phyloP scores from a whole-genome alignment of 2,888 invertebrate genomes.

The Ochlodes sylvanus region DNA sequence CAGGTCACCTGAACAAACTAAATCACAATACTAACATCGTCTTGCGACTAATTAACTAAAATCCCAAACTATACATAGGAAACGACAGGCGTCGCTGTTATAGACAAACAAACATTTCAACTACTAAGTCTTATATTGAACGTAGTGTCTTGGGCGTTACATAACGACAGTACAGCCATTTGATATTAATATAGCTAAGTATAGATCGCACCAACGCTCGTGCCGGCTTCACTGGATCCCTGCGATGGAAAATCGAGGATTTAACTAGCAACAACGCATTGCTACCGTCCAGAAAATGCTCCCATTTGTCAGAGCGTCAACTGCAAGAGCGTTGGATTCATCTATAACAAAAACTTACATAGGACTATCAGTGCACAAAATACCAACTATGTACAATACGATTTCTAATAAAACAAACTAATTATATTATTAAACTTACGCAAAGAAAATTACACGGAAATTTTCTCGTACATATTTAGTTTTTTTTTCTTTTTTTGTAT shows the following conservation, averaged over 20 bases:
- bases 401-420: conserved; percentile 63
- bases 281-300: too few species aligned
- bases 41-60: conserved; percentile 59
- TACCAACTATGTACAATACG: conserved; percentile 75
- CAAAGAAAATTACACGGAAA: conserved; percentile 55
- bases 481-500: conserved; percentile 61
- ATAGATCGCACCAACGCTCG: conserved; percentile 20
- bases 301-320: not conserved
- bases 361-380: conserved; percentile 78
- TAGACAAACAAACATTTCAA: conserved; percentile 58
- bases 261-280: too few species aligned
- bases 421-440: conserved; percentile 61
- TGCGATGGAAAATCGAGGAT: too few species aligned
- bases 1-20: conserved; percentile 45
- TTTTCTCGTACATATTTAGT: conserved; percentile 62
- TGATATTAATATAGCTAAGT: conserved; percentile 63
- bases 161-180: conserved; percentile 74
- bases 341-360: conserved; percentile 66
- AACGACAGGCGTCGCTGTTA: conserved; percentile 49
- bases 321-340: not conserved
- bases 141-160: conserved; percentile 62
- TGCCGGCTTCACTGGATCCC: not conserved
- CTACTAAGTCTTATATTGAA: conserved; percentile 62
- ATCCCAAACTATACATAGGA: conserved; percentile 60
- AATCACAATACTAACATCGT: conserved; percentile 56